A percentile compares a stretch with the other conserved stretches of the same genome.
Evolutionary conservation across 2,888 invertebrate species (phyloP).

Genomic region (Rhamphomyia laevipes): DNA sequence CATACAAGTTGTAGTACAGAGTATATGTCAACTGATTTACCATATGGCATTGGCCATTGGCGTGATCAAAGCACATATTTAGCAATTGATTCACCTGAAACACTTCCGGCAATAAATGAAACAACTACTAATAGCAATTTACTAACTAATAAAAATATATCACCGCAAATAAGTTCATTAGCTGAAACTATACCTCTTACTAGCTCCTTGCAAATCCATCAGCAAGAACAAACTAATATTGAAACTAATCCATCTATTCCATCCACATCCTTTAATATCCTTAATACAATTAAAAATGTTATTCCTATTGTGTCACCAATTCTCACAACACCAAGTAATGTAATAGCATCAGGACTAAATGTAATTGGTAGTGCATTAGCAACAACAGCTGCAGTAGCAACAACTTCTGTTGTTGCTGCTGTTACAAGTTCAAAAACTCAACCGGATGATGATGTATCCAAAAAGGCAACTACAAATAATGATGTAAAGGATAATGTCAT

Average conservation of each 20-base stretch:
- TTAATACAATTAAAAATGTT: no score
- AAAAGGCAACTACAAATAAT: background rate
- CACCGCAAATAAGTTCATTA: no score
- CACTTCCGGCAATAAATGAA: no score
- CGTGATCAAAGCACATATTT: conserved; percentile 69
- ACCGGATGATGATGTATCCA: conserved; percentile 1
- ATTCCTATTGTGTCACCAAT: background rate
- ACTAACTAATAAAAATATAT: no score
- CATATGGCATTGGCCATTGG: conserved; percentile 72
- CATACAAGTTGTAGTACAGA: conserved; percentile 42
- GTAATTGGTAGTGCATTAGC: background rate
- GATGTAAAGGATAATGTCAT: background rate
- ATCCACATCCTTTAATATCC: no score
- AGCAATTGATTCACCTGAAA: conserved; percentile 43
- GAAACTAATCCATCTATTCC: background rate
- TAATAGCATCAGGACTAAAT: background rate
- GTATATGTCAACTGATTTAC: conserved; percentile 59
- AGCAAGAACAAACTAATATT: background rate
- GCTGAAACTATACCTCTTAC: no score
- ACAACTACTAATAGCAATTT: no score
- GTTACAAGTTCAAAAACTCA: background rate
- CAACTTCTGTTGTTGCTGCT: background rate
- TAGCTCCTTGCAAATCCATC: no score
- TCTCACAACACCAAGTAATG: background rate
- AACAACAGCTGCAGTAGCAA: conserved; percentile 1